Evolutionary conservation across 2,888 invertebrate species (phyloP), one percentile per base, ranked within the genome.

Genomic region (Pollenia angustigena): DNA sequence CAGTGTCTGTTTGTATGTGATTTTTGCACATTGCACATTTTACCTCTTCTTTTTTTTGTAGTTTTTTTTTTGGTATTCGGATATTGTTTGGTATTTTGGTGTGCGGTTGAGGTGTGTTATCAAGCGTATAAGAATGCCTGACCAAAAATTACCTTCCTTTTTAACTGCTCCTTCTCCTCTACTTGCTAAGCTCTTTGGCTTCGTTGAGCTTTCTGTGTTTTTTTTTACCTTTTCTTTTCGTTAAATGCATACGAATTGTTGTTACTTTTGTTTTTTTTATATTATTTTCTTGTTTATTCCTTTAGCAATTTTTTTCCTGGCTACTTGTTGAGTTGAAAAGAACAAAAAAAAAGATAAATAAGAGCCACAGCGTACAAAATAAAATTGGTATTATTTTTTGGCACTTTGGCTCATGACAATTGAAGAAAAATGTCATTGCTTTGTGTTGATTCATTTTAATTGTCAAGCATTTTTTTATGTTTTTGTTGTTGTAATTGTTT

Each of bases 91-190:
- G 89, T 87, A 89, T 89, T 89, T 88, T 88, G 87, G 85, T 88
- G 88, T 88, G 87, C 85, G 89, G 88, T 88, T 88, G 88, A 88
- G 88, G 89, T 89, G 89, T 89, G 89, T 89, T 89, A 89, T 89
- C 89, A 89, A 89, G 89, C 89, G 89, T 88, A 89, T 89, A 89
- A 89, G 89, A 89, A 89, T 89, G 89, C 89, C 88, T 89, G 89
- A 88, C 89, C 89, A 89, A 89, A 89, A 89, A 89, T 89, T 89
- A 88, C 87, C 87, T 79, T 81, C 85, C 81, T 81, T 85, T 87
- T 72, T 69, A 23, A 46, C 83, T 54, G 54, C 42, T 78, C 48
- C 79, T 42, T 11, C 52, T 60, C n/a, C 2, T 44, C 66, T 6
- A 58, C 18, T 52, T 52, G 14, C 14, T 18, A 1, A 7, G 18